A percentile compares a stretch with the other conserved stretches of the same genome.
Conservation (phyloP, 2,113 vertebrate species). For the Rattus norvegicus region DNA sequence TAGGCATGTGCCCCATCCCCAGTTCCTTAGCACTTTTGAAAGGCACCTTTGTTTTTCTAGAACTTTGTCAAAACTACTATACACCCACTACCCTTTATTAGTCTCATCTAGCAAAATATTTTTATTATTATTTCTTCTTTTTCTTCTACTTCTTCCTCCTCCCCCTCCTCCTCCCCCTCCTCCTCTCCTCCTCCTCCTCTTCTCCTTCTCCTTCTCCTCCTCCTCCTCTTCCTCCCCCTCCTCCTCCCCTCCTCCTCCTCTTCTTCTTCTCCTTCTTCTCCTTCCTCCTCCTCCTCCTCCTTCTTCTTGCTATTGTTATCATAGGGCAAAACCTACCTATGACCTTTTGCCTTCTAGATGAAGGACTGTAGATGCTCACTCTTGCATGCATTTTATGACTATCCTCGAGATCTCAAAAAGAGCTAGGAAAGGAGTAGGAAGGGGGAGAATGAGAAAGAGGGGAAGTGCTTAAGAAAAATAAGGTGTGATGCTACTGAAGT, state of each 20-base stretch:
- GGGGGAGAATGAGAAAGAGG: background rate
- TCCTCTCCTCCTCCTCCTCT: background rate
- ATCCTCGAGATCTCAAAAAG: background rate
- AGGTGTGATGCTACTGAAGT: background rate
- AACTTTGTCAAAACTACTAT: background rate
- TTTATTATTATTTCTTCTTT: slow-evolving; percentile 55
- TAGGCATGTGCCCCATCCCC: background rate
- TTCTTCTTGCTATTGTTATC: background rate
- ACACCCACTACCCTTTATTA: background rate
- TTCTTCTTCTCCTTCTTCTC: slow-evolving; percentile 51
- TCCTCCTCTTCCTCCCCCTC: slow-evolving; percentile 32
- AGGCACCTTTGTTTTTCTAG: background rate
- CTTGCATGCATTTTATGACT: background rate
- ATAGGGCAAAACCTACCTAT: background rate
- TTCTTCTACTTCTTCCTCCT: background rate
- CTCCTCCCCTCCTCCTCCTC: too few relatives aligned
- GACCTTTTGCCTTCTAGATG: background rate
- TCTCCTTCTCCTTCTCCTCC: background rate
- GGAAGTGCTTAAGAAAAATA: background rate
- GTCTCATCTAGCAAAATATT: background rate
- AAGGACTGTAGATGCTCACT: background rate
- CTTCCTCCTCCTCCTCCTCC: too few relatives aligned
- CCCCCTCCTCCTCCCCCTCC: background rate
- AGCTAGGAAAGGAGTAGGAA: background rate
- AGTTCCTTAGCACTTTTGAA: background rate